Percentiles rank a stretch among this genome's conserved stretches.
These are phyloP conservation scores for Holcopasites calliopsidis DNA, from an alignment of 1,140 invertebrate species.

Conservation along the genomic window DNA sequence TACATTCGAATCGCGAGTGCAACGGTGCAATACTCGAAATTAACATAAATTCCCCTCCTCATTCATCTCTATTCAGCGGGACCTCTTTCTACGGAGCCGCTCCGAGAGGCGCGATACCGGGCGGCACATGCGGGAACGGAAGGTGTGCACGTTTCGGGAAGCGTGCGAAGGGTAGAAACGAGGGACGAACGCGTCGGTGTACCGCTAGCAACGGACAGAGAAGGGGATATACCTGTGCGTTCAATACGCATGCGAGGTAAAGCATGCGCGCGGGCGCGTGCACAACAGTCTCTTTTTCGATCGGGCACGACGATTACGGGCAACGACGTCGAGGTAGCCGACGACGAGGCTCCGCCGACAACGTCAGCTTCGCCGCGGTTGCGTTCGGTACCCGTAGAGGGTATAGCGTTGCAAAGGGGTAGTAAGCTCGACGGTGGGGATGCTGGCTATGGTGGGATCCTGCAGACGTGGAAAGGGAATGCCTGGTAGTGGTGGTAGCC, in stretches of 20 bases:
- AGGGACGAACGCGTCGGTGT: not conserved
- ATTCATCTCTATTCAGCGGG: not conserved
- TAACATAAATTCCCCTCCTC: conserved; percentile 31
- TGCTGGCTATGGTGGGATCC: not conserved
- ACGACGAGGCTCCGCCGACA: conserved; percentile 30
- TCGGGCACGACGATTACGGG: conserved; percentile 70
- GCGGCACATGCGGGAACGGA: not conserved
- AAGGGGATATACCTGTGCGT: conserved; percentile 47
- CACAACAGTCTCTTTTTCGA: conserved; percentile 73
- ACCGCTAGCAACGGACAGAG: conserved; percentile 14
- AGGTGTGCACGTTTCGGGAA: too few relatives aligned
- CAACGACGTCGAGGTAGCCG: conserved; percentile 65
- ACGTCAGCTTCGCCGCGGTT: conserved; percentile 7
- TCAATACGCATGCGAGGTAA: conserved; percentile 77
- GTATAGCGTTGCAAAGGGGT: too few relatives aligned
- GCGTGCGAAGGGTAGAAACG: not conserved
- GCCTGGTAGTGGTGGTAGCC: conserved; percentile 21
- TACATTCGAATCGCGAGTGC: not conserved
- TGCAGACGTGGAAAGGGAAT: conserved; percentile 13
- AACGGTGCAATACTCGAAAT: conserved; percentile 27
- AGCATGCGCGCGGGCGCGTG: conserved; percentile 70
- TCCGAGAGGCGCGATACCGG: not conserved
- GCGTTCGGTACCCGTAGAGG: too few relatives aligned
- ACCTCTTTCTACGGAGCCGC: not conserved
- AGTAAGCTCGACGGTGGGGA: not conserved